These are phyloP conservation scores for Coenonympha glycerion DNA, from an alignment of 2,888 invertebrate genomes.

Conservation along the genomic window DNA sequence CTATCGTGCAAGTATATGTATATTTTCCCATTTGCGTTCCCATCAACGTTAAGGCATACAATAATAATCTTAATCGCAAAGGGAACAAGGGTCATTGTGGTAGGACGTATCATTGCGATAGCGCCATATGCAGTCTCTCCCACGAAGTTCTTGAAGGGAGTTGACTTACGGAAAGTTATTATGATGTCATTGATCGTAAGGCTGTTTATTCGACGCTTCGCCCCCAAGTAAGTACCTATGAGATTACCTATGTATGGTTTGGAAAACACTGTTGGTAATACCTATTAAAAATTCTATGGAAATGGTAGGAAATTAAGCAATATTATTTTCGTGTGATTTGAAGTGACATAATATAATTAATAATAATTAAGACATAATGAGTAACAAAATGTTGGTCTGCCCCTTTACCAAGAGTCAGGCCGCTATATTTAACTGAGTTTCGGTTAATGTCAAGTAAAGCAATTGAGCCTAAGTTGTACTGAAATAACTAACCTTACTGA, in stretches of 20 bases:
- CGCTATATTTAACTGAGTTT: too few species aligned
- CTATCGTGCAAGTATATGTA: too few species aligned
- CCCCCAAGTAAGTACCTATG: too few species aligned
- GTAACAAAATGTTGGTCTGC: too few species aligned
- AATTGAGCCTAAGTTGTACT: too few species aligned
- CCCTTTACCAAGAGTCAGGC: too few species aligned
- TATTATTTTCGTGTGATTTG: background rate
- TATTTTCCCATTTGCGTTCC: background rate
- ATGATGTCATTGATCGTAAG: slow-evolving; percentile 5
- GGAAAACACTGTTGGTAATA: too few species aligned
- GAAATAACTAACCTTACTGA: too few species aligned
- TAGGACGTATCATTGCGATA: background rate
- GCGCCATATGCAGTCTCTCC: slow-evolving; percentile 14
- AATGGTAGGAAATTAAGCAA: background rate
- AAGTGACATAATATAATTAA: background rate
- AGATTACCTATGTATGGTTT: too few species aligned
- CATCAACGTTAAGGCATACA: background rate
- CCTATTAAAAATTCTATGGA: background rate
- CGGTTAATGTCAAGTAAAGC: too few species aligned
- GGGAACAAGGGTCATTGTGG: slow-evolving; percentile 8
- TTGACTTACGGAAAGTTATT: slow-evolving; percentile 19
- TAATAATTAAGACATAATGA: too few species aligned
- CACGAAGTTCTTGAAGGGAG: slow-evolving; percentile 14
- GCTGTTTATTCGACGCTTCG: background rate
- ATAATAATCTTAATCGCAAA: background rate